Evolutionary conservation across 2,797 vertebrate species (phyloP).

Genomic region (Poecilia wingei): DNA sequence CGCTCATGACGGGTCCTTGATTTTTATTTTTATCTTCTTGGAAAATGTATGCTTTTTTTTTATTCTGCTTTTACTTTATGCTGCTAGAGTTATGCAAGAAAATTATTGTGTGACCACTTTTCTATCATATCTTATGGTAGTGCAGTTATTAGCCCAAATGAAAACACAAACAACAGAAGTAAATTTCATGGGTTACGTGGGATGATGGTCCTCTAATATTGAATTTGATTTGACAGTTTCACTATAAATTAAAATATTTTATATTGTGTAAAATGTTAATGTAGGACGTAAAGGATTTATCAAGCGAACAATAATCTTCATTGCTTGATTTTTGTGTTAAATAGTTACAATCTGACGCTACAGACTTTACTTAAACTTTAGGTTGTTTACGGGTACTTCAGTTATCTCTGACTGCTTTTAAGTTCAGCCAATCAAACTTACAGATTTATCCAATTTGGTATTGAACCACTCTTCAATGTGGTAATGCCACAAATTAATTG

Average conservation of each 20-base stretch:
- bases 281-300: background rate
- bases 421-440: background rate
- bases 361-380: background rate
- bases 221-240: background rate
- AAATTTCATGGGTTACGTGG: too few species aligned
- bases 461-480: background rate
- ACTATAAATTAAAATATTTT: background rate
- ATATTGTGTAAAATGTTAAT: background rate
- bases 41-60: background rate
- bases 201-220: background rate
- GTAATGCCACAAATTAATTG: background rate
- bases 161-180: too few species aligned
- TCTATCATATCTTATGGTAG: too few species aligned
- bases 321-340: background rate
- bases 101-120: background rate
- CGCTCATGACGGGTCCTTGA: background rate
- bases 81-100: too few species aligned
- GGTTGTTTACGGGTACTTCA: background rate
- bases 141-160: too few species aligned
- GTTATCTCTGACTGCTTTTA: background rate
- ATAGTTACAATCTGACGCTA: background rate
- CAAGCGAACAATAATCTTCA: background rate
- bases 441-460: background rate
- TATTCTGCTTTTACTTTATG: background rate
- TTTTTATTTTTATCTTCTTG: too few species aligned